Percentiles rank a stretch among this genome's conserved stretches.
These are phyloP conservation scores for Dicaeum eximium DNA, from an alignment of 2,113 vertebrate species.

Conservation along the genomic window DNA sequence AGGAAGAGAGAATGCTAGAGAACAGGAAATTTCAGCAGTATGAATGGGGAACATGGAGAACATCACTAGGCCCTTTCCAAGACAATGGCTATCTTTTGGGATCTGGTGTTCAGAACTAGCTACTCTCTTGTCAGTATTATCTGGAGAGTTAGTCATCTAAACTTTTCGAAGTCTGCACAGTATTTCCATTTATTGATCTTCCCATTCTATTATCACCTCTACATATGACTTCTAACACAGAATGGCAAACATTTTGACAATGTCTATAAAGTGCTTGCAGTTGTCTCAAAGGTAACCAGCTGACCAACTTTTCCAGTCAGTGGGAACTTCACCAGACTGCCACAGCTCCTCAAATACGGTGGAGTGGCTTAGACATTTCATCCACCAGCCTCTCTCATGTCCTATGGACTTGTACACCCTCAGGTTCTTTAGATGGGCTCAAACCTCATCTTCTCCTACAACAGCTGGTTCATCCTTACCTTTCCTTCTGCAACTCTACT, in stretches of 20 bases:
- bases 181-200: background rate
- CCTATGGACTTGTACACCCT: background rate
- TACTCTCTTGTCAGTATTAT: background rate
- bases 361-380: background rate
- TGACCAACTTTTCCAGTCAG: background rate
- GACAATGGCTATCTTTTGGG: background rate
- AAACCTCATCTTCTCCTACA: background rate
- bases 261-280: background rate
- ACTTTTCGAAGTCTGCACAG: background rate
- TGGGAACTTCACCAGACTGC: background rate
- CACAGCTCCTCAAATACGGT: background rate
- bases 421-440: background rate
- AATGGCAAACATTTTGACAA: background rate
- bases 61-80: background rate
- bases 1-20: background rate
- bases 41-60: background rate
- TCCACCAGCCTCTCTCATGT: rapidly evolving
- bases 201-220: background rate
- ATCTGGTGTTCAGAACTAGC: background rate
- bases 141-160: background rate
- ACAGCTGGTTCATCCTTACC: background rate
- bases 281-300: background rate
- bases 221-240: background rate
- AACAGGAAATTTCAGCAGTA: background rate
- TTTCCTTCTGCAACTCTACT: background rate